A percentile compares a stretch with the other conserved stretches of the same genome.
Conservation (phyloP, 92 coral and sea anemone species). For the Heteractis magnifica region DNA sequence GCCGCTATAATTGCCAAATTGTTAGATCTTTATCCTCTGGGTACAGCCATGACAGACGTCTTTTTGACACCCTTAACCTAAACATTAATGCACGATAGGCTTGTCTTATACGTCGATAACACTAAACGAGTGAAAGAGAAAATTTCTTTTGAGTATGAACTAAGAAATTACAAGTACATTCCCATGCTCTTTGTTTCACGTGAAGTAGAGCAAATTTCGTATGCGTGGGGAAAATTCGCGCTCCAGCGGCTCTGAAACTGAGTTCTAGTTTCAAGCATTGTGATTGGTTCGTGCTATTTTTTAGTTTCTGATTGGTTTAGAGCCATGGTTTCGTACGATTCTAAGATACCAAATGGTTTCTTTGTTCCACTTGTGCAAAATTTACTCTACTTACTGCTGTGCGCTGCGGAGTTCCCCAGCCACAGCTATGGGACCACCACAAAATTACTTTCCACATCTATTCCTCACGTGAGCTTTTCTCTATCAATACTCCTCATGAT, state of each 20-base stretch:
- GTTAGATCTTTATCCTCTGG: too few species aligned
- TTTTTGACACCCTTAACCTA: not conserved
- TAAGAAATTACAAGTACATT: not conserved
- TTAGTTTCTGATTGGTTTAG: too few species aligned
- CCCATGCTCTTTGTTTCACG: not conserved
- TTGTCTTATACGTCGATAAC: not conserved
- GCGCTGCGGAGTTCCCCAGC: not conserved
- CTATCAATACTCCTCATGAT: not conserved
- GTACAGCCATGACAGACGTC: not conserved
- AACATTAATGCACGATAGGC: not conserved
- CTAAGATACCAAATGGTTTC: too few species aligned
- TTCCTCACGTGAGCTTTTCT: not conserved
- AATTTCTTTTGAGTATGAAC: not conserved
- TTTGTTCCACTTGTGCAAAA: too few species aligned
- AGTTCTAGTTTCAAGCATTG: too few species aligned
- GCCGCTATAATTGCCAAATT: too few species aligned
- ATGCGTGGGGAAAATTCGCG: too few species aligned
- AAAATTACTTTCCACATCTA: not conserved
- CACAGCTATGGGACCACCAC: not conserved
- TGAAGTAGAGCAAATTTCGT: not conserved
- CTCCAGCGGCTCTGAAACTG: too few species aligned
- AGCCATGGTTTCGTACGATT: too few species aligned
- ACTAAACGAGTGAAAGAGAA: not conserved
- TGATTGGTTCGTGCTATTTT: too few species aligned
- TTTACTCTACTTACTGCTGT: too few species aligned